Conservation (phyloP, 2,888 invertebrate species). For the Cataglyphis albicans region DNA sequence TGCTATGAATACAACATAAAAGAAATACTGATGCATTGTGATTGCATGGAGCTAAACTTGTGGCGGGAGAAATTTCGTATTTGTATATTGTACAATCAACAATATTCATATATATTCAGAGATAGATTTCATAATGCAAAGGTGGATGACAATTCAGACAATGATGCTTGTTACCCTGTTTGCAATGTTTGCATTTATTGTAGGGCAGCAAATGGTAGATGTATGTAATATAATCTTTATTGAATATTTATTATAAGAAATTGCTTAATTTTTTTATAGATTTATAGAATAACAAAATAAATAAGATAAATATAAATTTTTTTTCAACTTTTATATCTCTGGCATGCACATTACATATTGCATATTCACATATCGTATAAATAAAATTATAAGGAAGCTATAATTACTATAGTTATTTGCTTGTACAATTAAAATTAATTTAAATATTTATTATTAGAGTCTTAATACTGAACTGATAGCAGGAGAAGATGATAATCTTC, state of each 20-base stretch:
- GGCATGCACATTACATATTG: not conserved
- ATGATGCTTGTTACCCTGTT: not conserved
- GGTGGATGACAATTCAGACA: not conserved
- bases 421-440: not conserved
- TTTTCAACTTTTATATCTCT: not conserved
- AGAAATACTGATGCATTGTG: not conserved
- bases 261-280: not conserved
- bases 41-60: not conserved
- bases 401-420: not conserved
- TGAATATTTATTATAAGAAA: no score
- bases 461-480: slow-evolving; percentile 81
- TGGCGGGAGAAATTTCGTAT: not conserved
- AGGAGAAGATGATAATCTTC: slow-evolving; percentile 82
- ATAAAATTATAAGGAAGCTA: not conserved
- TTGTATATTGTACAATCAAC: not conserved
- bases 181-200: not conserved
- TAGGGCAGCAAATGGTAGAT: slow-evolving; percentile 6
- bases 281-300: not conserved
- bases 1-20: not conserved
- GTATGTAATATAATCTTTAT: slow-evolving; percentile 19
- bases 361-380: not conserved
- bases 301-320: not conserved
- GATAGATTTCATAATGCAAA: slow-evolving; percentile 14
- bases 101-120: not conserved
- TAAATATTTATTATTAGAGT: slow-evolving; percentile 67